phyloP scores from a whole-genome alignment of 2,113 vertebrate genomes.

The Etheostoma spectabile region DNA sequence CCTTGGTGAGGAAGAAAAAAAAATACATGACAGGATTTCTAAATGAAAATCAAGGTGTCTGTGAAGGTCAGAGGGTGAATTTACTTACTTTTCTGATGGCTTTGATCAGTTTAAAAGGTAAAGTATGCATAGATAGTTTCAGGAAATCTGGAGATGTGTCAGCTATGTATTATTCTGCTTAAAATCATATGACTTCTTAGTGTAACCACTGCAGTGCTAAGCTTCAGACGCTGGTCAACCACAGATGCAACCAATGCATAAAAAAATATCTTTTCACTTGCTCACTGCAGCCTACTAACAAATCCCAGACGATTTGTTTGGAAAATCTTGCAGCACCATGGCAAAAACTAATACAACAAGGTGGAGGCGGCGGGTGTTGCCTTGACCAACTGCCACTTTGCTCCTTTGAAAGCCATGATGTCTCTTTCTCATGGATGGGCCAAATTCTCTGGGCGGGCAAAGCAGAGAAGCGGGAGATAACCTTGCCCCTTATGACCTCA shows the following conservation, averaged over 20 bases:
- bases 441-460: too few species aligned
- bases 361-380: too few species aligned
- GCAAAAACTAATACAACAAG: not conserved
- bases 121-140: not conserved
- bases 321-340: not conserved
- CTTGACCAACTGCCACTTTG: too few species aligned
- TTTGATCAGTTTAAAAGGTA: slow-evolving; percentile 44
- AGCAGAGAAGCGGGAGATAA: too few species aligned
- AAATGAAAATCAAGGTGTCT: slow-evolving; percentile 39
- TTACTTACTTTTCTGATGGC: slow-evolving; percentile 22
- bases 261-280: not conserved
- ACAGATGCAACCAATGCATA: slow-evolving; percentile 1
- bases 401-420: too few species aligned
- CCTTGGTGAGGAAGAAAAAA: slow-evolving; percentile 25
- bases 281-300: not conserved
- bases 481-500: too few species aligned
- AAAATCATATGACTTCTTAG: not conserved
- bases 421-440: too few species aligned
- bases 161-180: not conserved
- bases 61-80: slow-evolving; percentile 41
- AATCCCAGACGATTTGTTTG: too few species aligned
- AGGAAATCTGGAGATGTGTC: slow-evolving; percentile 1
- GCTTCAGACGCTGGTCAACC: slow-evolving; percentile 18
- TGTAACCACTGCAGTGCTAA: slow-evolving; percentile 14
- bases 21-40: slow-evolving; percentile 40